Evolutionary conservation across 2,113 vertebrate species (phyloP).

Genomic region (Notothenia coriiceps): DNA sequence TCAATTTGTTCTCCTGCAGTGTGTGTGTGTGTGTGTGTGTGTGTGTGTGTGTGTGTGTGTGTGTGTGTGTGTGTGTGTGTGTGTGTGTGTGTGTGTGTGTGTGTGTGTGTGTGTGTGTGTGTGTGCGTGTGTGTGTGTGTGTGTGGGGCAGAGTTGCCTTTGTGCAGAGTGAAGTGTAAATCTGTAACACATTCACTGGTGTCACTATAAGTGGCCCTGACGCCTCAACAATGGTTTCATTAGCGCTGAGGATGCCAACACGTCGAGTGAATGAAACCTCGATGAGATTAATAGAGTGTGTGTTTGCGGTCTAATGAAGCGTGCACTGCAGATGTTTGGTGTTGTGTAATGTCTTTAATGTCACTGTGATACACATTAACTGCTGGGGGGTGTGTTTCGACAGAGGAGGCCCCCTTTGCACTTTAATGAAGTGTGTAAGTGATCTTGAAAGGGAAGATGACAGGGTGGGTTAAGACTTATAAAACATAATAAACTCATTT

Average conservation of each 20-base stretch:
- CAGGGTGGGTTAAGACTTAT: not conserved
- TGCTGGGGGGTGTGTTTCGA: not conserved
- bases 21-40: not conserved
- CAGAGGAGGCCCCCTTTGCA: not conserved
- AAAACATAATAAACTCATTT: too few relatives aligned
- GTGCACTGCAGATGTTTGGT: conserved; percentile 9
- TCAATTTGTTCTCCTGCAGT: not conserved
- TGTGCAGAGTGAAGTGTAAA: not conserved
- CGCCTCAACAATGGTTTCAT: conserved; percentile 5
- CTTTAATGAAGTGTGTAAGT: conserved; percentile 27
- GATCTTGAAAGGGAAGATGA: not conserved
- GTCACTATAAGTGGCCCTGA: not conserved
- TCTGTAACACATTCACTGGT: not conserved
- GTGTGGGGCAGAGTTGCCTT: not conserved
- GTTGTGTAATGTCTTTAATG: not conserved
- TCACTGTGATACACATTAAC: not conserved
- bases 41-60: not conserved
- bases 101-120: not conserved
- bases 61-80: conserved; percentile 4
- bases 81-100: not conserved
- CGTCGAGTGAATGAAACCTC: too few relatives aligned
- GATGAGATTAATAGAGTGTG: not conserved
- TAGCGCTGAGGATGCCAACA: not conserved
- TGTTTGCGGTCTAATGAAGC: conserved; percentile 29
- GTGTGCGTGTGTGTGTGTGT: not conserved